Percentiles rank a stretch among this genome's conserved stretches.
Evolutionary conservation across 2,888 invertebrate genomes (phyloP).

Genomic region (Leptopilina syphax): DNA sequence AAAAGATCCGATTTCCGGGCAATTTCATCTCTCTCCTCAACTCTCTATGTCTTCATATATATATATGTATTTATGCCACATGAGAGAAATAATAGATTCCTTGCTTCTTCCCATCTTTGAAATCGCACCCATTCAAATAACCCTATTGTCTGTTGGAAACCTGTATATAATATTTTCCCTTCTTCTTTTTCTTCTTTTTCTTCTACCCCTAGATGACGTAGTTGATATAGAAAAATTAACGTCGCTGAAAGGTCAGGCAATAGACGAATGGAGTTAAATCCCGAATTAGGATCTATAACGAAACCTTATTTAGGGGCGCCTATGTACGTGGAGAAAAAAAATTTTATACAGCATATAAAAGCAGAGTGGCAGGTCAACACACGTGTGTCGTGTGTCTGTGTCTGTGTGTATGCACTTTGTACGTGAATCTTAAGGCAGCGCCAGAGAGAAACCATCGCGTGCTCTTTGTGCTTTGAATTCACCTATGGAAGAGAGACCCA

Average conservation of each 20-base stretch:
- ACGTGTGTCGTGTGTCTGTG: neutral
- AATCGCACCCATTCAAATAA: conserved; percentile 32
- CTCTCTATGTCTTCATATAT: conserved; percentile 18
- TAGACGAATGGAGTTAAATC: conserved; percentile 39
- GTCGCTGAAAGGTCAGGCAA: conserved; percentile 40
- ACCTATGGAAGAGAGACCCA: conserved; percentile 31
- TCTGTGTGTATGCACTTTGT: conserved; percentile 5
- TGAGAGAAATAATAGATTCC: conserved; percentile 14
- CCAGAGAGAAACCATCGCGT: conserved; percentile 26
- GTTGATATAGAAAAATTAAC: conserved; percentile 35
- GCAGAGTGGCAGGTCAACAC: conserved; percentile 18
- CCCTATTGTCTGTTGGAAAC: conserved; percentile 30
- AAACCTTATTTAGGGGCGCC: conserved; percentile 21
- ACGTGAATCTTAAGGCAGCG: conserved; percentile 36
- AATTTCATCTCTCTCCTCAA: conserved; percentile 27
- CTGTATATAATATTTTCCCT: conserved; percentile 35
- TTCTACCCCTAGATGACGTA: conserved; percentile 21
- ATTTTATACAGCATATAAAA: neutral
- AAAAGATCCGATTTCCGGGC: conserved; percentile 28
- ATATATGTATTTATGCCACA: neutral
- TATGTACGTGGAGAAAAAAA: neutral
- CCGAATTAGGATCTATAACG: conserved; percentile 38
- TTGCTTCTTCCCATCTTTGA: conserved; percentile 10
- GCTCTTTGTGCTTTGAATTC: conserved; percentile 40
- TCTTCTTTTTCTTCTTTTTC: conserved; percentile 5